These are phyloP conservation scores for Phrixothrix hirtus DNA, from an alignment of 2,888 invertebrate species.

Conservation along the genomic window DNA sequence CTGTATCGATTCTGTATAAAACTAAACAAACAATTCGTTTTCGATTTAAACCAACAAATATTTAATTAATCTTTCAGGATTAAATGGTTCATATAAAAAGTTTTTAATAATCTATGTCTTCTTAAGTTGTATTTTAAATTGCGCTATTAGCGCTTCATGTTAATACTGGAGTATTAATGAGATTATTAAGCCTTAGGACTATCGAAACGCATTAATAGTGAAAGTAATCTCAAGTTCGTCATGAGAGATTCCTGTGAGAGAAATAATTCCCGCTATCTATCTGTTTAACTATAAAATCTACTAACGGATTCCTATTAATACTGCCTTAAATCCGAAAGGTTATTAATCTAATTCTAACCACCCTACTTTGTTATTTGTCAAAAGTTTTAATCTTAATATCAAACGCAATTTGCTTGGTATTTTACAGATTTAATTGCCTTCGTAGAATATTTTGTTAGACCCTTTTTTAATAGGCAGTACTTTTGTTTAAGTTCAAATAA, in stretches of 20 bases:
- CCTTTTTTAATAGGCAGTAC: too few species aligned
- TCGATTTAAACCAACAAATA: not conserved
- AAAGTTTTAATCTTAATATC: not conserved
- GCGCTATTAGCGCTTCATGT: not conserved
- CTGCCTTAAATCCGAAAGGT: not conserved
- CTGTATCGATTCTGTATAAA: too few species aligned
- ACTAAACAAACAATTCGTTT: not conserved
- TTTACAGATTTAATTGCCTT: too few species aligned
- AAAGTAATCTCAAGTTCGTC: conserved; percentile 5
- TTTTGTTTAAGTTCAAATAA: too few species aligned
- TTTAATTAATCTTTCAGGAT: not conserved
- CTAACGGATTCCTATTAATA: not conserved
- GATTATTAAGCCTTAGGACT: conserved; percentile 11
- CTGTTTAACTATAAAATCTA: not conserved
- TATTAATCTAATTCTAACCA: too few species aligned
- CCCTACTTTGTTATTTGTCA: not conserved
- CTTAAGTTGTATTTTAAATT: too few species aligned
- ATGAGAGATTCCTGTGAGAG: conserved; percentile 5
- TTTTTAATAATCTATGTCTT: not conserved
- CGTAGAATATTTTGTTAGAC: too few species aligned
- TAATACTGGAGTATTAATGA: conserved; percentile 6
- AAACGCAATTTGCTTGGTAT: not conserved
- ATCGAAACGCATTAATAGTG: conserved; percentile 4
- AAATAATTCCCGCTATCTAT: conserved; percentile 10
- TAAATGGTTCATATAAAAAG: not conserved